Evolutionary conservation across 2,888 invertebrate genomes (phyloP), one percentile per base, ranked within the genome.

Genomic region (Noctua fimbriata): DNA sequence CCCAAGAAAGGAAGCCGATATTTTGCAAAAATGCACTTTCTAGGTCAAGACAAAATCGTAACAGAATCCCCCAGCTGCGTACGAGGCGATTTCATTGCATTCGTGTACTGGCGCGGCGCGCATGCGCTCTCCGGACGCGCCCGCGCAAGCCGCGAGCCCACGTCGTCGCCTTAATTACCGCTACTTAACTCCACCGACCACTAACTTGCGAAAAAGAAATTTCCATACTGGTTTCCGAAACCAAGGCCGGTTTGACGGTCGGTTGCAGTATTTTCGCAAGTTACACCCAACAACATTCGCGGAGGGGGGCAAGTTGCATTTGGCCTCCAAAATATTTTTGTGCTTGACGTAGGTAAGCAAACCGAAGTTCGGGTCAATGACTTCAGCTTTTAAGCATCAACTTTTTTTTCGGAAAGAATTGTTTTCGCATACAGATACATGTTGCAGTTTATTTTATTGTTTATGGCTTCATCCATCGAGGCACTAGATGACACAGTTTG

Each of bases 121-220:
- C 60, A 80, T 73, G 67, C 55, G 73, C 69, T 9, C 71, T 69
- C 44, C 49, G 76, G 72, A 69, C 69, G 76, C 74, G 70, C 63
- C 60, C 1, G 82, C 52, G 69, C 76, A 66, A 21, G 5, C 58
- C 32, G 52, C 71, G 79, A 60, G 49, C 73, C 73, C 73, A 65
- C 78, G 79, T 85, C 78, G 79, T 85, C 76, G 69, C 78, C 73
- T 81, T 86, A 89, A 89, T 89, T 82, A 76, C 86, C 44, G 73
- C 78, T 85, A 79, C 90, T 85, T 81, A 78, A 85, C 76, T 84
- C 76, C 70, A 71, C 72, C 69, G 69, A 32, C 55, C 58, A 71
- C 67, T 73, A 69, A 87, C 80, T 89, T 87, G 83, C 87, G 86
- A 86, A 90, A 87, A 88, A 89, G 76, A 83, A 80, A 88, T 89